Percentiles rank a stretch among this genome's conserved stretches.
phyloP scores from a whole-genome alignment of 2,888 invertebrate species.

The Parnassius mnemosyne region DNA sequence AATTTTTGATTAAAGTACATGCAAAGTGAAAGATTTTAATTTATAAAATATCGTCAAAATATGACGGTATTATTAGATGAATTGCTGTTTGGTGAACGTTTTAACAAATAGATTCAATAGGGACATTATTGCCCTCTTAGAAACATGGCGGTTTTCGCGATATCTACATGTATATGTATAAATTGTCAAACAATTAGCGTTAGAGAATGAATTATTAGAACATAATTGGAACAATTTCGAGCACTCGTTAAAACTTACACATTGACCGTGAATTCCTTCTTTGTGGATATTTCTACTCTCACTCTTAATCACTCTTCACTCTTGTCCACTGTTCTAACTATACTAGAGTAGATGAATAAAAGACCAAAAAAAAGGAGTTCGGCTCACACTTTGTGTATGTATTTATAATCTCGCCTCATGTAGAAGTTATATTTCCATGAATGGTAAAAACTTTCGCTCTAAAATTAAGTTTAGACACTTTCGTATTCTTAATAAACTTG shows the following conservation, averaged over 20 bases:
- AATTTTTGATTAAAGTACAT: too few relatives aligned
- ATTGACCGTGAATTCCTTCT: constrained; percentile 75
- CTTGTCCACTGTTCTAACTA: constrained; percentile 62
- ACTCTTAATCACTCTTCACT: constrained; percentile 64
- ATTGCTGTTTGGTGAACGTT: constrained; percentile 17
- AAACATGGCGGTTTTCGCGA: constrained; percentile 48
- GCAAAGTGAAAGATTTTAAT: not conserved
- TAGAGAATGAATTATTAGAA: constrained; percentile 77
- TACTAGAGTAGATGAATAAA: constrained; percentile 69
- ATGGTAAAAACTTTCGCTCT: constrained; percentile 20
- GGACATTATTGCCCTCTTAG: constrained; percentile 35
- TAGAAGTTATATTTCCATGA: constrained; percentile 21
- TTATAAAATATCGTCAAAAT: constrained; percentile 3
- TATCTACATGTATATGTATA: constrained; percentile 64
- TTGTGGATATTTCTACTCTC: constrained; percentile 66
- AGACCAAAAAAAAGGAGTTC: constrained; percentile 70
- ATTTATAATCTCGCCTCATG: constrained; percentile 29
- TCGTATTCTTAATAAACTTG: constrained; percentile 3
- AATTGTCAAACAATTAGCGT: constrained; percentile 70
- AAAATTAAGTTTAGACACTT: constrained; percentile 14
- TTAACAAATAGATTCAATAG: constrained; percentile 29
- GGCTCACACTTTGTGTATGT: constrained; percentile 53
- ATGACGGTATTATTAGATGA: constrained; percentile 17
- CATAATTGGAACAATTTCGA: constrained; percentile 75
- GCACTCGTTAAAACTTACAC: constrained; percentile 80